These are phyloP conservation scores for Lagorchestes hirsutus DNA, from an alignment of 2,797 vertebrate genomes.

Conservation along the genomic window DNA sequence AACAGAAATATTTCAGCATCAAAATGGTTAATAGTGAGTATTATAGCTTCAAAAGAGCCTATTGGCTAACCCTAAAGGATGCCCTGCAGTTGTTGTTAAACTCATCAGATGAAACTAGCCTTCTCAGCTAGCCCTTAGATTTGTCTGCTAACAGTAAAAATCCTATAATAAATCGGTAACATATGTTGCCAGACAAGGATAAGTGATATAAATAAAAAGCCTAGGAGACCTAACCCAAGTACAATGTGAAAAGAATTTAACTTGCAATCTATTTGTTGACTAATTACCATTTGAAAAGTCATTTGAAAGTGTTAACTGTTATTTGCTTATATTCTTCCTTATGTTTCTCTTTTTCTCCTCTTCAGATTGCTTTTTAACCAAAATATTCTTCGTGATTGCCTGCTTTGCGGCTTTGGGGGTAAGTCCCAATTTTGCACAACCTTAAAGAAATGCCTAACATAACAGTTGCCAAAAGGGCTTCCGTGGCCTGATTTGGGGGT, in stretches of 20 bases:
- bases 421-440: constrained; percentile 85
- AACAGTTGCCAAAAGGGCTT: constrained; percentile 80
- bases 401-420: constrained; percentile 86
- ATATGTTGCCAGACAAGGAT: constrained; percentile 86
- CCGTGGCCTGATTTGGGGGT: constrained; percentile 71
- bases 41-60: constrained; percentile 85
- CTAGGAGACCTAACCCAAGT: constrained; percentile 83
- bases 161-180: constrained; percentile 87
- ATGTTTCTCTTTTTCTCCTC: constrained; percentile 68
- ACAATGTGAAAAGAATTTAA: constrained; percentile 86
- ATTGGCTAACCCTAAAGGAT: constrained; percentile 88
- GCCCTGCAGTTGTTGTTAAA: constrained; percentile 87
- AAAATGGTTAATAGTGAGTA: constrained; percentile 89
- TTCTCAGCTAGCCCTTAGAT: constrained; percentile 86
- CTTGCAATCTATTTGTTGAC: constrained; percentile 81
- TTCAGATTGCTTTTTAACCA: constrained; percentile 86
- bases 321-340: constrained; percentile 84
- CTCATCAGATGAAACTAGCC: constrained; percentile 88
- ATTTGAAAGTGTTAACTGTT: constrained; percentile 81
- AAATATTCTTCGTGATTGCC: constrained; percentile 85
- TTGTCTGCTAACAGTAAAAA: constrained; percentile 88
- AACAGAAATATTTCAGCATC: constrained; percentile 82
- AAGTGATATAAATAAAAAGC: constrained; percentile 85
- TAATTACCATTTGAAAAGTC: constrained; percentile 83
- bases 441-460: constrained; percentile 81